Evolutionary conservation across 92 coral and sea anemone species (phyloP).

Genomic region (Meandrina meandrites): DNA sequence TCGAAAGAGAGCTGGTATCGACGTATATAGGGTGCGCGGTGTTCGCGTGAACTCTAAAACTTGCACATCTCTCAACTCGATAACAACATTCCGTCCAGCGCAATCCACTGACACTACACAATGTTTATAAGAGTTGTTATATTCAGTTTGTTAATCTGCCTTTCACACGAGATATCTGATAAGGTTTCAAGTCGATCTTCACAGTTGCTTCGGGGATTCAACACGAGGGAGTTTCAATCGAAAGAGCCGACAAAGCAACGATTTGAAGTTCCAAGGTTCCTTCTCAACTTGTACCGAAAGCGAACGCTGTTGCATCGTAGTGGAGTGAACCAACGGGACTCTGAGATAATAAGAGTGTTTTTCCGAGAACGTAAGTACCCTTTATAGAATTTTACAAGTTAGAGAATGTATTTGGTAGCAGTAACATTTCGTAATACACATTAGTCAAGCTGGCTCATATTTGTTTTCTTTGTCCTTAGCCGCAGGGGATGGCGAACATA

Average conservation of each 20-base stretch:
- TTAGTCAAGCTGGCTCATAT: not conserved
- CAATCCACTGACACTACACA: constrained; percentile 22
- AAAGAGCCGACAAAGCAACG: not conserved
- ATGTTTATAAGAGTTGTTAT: constrained; percentile 19
- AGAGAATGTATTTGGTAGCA: not conserved
- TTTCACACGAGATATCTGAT: constrained; percentile 26
- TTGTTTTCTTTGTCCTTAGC: constrained; percentile 20
- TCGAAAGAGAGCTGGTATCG: constrained; percentile 43
- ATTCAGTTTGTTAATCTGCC: constrained; percentile 24
- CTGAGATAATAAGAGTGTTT: constrained; percentile 44
- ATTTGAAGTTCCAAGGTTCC: constrained; percentile 36
- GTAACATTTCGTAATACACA: not conserved
- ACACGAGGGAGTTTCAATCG: not conserved
- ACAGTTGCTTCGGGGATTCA: constrained; percentile 25
- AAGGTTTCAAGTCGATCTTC: not conserved
- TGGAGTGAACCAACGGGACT: constrained; percentile 2
- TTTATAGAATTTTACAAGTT: not conserved
- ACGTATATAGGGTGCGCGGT: constrained; percentile 15
- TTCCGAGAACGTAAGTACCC: constrained; percentile 39
- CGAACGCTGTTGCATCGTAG: constrained; percentile 41
- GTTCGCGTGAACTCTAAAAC: not conserved
- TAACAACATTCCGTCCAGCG: constrained; percentile 25
- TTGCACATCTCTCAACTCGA: constrained; percentile 2
- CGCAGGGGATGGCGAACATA: constrained; percentile 12
- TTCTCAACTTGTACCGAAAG: constrained; percentile 42